Base-by-base conservation (phyloP, 2,888 invertebrate species). In the Oxycera nigricornis region DNA sequence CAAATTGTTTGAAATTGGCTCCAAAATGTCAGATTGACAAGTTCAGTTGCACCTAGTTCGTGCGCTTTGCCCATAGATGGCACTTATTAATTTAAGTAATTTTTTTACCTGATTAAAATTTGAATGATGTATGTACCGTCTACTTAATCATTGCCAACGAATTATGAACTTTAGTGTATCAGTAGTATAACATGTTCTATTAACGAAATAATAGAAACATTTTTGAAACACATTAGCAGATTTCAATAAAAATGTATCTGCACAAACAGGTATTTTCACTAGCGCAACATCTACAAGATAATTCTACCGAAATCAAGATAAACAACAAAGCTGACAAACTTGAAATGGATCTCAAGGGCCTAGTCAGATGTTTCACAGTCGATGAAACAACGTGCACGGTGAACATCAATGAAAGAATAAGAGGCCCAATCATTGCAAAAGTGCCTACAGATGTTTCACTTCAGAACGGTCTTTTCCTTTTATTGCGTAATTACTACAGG, bases 361-460 rank as follows among this genome's bases (percentile, higher is more conserved):
- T 72, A 28, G 41, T 41, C 4, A 35, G 46, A 59, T 41, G 61
- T 30, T 77, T 79, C 30, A 73, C 74, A 6, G 75, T 79, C 11
- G 79, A 78, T 35, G 77, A 77, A 41, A 73, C 75, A 3, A 68
- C 79, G 14, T 77, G 77, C 39, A 76, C 78, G 22, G 61, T 78
- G 17, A 31, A 24, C 4, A 67, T 78, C 14, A 70, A 74, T 1
- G 77, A 78, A 52, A 67, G 59, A 0, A 75, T 77, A 1, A 75
- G 78, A 73, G 79, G 78, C n/a, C 76, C 77, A 7, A 67, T 78
- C 14, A 52, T 11, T n/a, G 70, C 50, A 2, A 62, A 61, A 24
- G 59, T 72, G 28, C 68, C 76, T 1, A 57, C 75, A n/a, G 75
- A 70, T 55, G 52, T 70, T 0, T 52, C 70, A 20, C 55, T 70